phyloP scores from a whole-genome alignment of 2,888 invertebrate species.

The Leptopilina drosophilae region DNA sequence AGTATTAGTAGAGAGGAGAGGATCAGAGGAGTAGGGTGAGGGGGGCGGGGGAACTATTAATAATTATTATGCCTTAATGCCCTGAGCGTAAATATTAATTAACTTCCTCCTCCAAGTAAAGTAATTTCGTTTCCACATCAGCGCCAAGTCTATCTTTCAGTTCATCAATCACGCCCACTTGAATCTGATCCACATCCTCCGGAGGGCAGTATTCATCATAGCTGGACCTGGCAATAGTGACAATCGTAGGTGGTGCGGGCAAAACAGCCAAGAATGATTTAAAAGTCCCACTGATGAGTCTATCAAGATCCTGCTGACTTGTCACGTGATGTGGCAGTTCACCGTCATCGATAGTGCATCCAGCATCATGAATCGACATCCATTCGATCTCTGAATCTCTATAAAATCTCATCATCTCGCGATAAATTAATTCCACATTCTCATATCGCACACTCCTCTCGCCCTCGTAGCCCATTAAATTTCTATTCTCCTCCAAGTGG shows the following conservation, averaged over 20 bases:
- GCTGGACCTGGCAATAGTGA: constrained; percentile 91
- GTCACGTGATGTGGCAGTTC: constrained; percentile 92
- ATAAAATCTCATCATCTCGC: constrained; percentile 74
- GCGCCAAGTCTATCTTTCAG: constrained; percentile 74
- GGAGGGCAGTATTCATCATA: constrained; percentile 93
- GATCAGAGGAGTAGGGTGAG: too few relatives aligned
- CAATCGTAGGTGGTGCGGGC: constrained; percentile 83
- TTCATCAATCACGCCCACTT: constrained; percentile 82
- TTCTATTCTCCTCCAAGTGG: constrained; percentile 82
- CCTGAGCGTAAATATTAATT: constrained; percentile 41
- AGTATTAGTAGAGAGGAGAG: too few relatives aligned
- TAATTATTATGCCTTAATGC: background rate
- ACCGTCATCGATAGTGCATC: constrained; percentile 91
- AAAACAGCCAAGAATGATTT: constrained; percentile 80
- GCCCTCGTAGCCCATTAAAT: constrained; percentile 77
- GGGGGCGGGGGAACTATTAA: too few relatives aligned
- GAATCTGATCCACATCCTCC: constrained; percentile 89
- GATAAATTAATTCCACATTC: constrained; percentile 62
- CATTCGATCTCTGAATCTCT: constrained; percentile 85
- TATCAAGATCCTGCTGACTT: constrained; percentile 82
- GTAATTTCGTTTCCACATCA: constrained; percentile 63
- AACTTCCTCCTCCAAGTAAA: constrained; percentile 64
- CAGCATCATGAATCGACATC: constrained; percentile 89
- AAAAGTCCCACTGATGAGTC: constrained; percentile 81
- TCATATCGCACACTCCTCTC: constrained; percentile 68